phyloP scores from a whole-genome alignment of 2,113 vertebrate genomes.

The Onychostoma macrolepis region DNA sequence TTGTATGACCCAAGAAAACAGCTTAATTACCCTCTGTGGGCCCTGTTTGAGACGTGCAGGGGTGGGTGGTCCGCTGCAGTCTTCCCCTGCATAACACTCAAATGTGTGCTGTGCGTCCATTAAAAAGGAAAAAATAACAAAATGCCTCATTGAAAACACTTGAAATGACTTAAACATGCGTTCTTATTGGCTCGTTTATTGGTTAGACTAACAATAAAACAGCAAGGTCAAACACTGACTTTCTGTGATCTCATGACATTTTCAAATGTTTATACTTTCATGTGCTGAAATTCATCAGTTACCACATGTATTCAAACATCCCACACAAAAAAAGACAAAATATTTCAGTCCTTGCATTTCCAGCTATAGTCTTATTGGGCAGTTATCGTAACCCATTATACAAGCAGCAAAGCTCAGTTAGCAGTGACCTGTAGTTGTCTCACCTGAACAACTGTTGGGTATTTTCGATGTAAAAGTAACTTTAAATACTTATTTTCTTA shows the following conservation, averaged over 20 bases:
- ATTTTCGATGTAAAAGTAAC: neutral
- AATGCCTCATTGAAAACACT: slow-evolving; percentile 37
- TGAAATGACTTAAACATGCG: slow-evolving; percentile 44
- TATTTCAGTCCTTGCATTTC: neutral
- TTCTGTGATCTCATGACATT: slow-evolving; percentile 15
- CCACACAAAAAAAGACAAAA: neutral
- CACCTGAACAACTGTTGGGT: neutral
- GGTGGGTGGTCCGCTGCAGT: slow-evolving; percentile 68
- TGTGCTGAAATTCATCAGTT: neutral
- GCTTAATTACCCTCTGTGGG: slow-evolving; percentile 64
- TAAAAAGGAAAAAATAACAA: slow-evolving; percentile 56
- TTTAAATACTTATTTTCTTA: neutral
- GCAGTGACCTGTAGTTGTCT: neutral
- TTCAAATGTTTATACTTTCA: slow-evolving; percentile 16
- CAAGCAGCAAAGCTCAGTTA: neutral
- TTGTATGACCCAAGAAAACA: slow-evolving; percentile 63
- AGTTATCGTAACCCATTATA: neutral
- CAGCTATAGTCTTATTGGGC: neutral
- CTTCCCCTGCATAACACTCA: slow-evolving; percentile 46
- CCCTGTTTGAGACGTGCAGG: slow-evolving; percentile 57
- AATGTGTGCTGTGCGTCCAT: slow-evolving; percentile 42
- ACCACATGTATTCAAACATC: neutral
- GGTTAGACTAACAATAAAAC: slow-evolving; percentile 29
- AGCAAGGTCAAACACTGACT: slow-evolving; percentile 15
- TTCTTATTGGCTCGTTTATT: slow-evolving; percentile 32